Conservation (phyloP, 1,140 invertebrate genomes). For the Drosophila yakuba region DNA sequence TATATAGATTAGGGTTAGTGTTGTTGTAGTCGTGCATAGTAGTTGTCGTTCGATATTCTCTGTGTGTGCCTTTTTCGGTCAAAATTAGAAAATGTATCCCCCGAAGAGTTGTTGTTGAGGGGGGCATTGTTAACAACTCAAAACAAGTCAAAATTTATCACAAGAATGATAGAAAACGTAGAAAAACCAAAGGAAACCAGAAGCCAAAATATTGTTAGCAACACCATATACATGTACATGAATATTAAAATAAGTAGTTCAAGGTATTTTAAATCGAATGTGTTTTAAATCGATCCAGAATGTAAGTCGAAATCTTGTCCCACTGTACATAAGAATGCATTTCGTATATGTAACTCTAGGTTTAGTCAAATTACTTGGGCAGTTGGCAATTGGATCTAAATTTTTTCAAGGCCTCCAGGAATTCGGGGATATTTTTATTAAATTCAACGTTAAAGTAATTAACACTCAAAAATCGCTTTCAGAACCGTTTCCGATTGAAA, state of each 20-base stretch:
- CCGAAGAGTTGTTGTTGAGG: constrained; percentile 48
- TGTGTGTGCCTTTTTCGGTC: constrained; percentile 83
- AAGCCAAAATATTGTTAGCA: constrained; percentile 71
- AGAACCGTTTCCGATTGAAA: constrained; percentile 22
- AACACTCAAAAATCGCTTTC: constrained; percentile 27
- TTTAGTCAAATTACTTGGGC: constrained; percentile 36
- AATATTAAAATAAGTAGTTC: constrained; percentile 70
- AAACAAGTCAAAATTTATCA: constrained; percentile 59
- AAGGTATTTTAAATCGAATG: constrained; percentile 71
- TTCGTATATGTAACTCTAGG: constrained; percentile 50
- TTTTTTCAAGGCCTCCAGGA: constrained; percentile 20
- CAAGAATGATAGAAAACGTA: constrained; percentile 8
- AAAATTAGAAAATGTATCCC: constrained; percentile 66
- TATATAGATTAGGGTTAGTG: constrained; percentile 40
- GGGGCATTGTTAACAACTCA: constrained; percentile 47
- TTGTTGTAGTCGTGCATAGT: constrained; percentile 61
- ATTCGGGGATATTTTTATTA: constrained; percentile 18
- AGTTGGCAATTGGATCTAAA: constrained; percentile 43
- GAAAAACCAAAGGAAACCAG: constrained; percentile 29
- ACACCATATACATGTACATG: constrained; percentile 57
- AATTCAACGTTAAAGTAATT: constrained; percentile 15
- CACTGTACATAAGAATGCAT: constrained; percentile 76
- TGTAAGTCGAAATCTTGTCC: constrained; percentile 51
- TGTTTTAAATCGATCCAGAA: constrained; percentile 43
- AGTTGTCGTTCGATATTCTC: constrained; percentile 78